A percentile compares a stretch with the other conserved stretches of the same genome.
phyloP scores from a whole-genome alignment of 2,797 vertebrate species.

The Notamacropus eugenii region DNA sequence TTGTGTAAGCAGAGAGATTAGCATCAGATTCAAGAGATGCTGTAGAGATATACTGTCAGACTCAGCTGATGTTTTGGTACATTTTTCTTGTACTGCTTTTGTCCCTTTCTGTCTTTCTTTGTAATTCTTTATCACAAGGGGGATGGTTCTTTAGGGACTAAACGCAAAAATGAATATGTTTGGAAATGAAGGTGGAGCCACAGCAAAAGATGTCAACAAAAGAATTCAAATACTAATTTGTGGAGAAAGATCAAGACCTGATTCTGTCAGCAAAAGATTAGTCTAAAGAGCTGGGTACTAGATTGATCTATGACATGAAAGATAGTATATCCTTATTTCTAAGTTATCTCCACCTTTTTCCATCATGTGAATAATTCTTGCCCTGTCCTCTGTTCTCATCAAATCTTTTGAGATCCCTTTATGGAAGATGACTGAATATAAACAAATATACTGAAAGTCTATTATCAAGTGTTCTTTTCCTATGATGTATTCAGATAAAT shows the following conservation, averaged over 20 bases:
- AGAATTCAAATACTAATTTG: not conserved
- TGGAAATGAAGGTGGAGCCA: not conserved
- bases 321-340: too few species aligned
- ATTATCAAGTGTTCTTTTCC: not conserved
- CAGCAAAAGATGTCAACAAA: not conserved
- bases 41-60: not conserved
- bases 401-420: not conserved
- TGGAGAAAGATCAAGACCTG: not conserved
- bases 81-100: not conserved
- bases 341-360: not conserved
- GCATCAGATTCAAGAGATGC: not conserved
- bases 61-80: not conserved
- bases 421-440: not conserved
- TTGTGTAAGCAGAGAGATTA: not conserved
- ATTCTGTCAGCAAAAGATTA: not conserved
- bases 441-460: not conserved
- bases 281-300: not conserved
- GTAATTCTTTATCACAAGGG: not conserved
- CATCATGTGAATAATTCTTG: rapidly evolving
- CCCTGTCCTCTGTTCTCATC: not conserved
- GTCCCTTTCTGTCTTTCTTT: not conserved
- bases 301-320: not conserved
- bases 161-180: not conserved
- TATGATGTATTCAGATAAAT: not conserved
- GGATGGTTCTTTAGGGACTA: not conserved